Evolutionary conservation across 2,888 invertebrate genomes (phyloP).

Genomic region (Epinotia ramella): DNA sequence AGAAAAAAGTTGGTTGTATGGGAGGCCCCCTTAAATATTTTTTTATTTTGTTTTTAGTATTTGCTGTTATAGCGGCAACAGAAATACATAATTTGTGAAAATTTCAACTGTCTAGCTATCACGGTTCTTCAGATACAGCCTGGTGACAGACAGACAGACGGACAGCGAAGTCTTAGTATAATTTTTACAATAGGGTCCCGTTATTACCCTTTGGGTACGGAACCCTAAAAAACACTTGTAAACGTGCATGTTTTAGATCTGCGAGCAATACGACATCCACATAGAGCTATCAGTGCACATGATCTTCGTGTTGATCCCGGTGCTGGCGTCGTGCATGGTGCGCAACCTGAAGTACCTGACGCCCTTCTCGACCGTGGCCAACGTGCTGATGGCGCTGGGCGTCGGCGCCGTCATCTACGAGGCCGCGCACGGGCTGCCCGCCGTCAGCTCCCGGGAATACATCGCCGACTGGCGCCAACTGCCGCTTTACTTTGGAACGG

Average conservation of each 20-base stretch:
- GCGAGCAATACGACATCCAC: slow-evolving; percentile 86
- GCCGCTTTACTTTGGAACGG: slow-evolving; percentile 97
- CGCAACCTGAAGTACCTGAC: slow-evolving; percentile 95
- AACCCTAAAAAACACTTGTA: too few species aligned
- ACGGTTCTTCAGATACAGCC: too few species aligned
- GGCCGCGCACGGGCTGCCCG: slow-evolving; percentile 89
- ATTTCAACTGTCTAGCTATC: too few species aligned
- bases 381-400: slow-evolving; percentile 91
- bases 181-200: too few species aligned
- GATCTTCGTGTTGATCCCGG: slow-evolving; percentile 89
- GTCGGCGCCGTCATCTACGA: slow-evolving; percentile 91
- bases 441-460: slow-evolving; percentile 84
- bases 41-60: too few species aligned
- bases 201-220: too few species aligned
- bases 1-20: too few species aligned
- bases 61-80: too few species aligned
- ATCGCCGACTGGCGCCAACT: slow-evolving; percentile 87
- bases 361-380: slow-evolving; percentile 96
- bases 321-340: slow-evolving; percentile 90
- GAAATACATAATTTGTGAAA: too few species aligned
- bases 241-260: slow-evolving; percentile 82
- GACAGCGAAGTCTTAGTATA: too few species aligned
- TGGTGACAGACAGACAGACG: too few species aligned
- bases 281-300: slow-evolving; percentile 90
- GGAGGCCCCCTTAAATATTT: too few species aligned